Conservation (phyloP, 1,140 invertebrate species). For the Adoxophyes honmai region DNA sequence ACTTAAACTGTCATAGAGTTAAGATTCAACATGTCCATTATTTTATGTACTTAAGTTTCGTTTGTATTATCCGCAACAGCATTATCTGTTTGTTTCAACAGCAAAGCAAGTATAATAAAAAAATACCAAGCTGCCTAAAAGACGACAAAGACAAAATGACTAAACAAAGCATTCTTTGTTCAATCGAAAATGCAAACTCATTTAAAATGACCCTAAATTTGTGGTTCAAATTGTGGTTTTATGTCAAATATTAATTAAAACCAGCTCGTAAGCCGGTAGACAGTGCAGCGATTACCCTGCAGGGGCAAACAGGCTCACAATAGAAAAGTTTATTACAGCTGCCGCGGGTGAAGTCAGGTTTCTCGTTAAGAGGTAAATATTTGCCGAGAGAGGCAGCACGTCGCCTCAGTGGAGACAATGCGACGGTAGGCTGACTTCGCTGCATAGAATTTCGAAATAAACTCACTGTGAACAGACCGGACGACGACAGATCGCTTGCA, state of each 20-base stretch:
- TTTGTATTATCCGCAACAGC: no score
- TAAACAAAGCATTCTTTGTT: no score
- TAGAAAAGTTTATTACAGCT: slow-evolving; percentile 70
- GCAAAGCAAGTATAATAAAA: no score
- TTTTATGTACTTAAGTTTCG: no score
- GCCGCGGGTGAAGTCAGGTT: slow-evolving; percentile 64
- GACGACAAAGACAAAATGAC: no score
- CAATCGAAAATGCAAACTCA: neutral
- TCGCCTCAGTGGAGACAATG: slow-evolving; percentile 19
- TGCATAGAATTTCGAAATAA: neutral
- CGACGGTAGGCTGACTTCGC: neutral
- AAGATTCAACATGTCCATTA: no score
- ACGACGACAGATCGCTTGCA: no score
- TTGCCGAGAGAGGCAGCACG: slow-evolving; percentile 59
- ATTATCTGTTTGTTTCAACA: no score
- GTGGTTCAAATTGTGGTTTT: slow-evolving; percentile 11
- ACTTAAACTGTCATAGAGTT: no score
- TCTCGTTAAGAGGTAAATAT: slow-evolving; percentile 72
- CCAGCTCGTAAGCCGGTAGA: slow-evolving; percentile 46
- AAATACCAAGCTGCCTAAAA: no score
- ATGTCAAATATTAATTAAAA: slow-evolving; percentile 51
- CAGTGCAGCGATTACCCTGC: slow-evolving; percentile 50
- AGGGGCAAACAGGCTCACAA: slow-evolving; percentile 49
- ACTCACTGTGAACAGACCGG: no score
- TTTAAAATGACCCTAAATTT: neutral